Percentiles rank a stretch among this genome's conserved stretches.
Conservation (phyloP, 2,113 vertebrate genomes). For the Melanostigma gelatinosum region DNA sequence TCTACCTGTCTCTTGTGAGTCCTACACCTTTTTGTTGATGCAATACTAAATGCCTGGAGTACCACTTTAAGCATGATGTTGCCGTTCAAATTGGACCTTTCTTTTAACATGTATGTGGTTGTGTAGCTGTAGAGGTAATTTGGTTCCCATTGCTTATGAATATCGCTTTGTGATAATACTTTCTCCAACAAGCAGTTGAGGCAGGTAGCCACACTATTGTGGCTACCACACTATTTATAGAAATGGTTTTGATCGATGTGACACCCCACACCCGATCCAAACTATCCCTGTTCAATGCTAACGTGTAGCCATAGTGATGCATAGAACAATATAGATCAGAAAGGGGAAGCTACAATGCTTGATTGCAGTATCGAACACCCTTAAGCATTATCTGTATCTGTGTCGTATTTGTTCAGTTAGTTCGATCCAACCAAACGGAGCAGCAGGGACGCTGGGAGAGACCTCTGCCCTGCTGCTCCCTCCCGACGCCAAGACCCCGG, state of each 20-base stretch:
- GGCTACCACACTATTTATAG: neutral
- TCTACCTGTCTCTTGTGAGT: neutral
- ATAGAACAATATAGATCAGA: slow-evolving; percentile 10
- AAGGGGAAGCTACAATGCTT: slow-evolving; percentile 1
- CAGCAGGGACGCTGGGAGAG: slow-evolving; percentile 25
- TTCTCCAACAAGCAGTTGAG: neutral
- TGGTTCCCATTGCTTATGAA: neutral
- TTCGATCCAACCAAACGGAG: slow-evolving; percentile 10
- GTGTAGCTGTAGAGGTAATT: neutral
- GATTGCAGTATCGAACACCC: slow-evolving; percentile 11
- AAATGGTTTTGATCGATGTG: slow-evolving; percentile 6
- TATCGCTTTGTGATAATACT: neutral
- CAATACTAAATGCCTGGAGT: neutral
- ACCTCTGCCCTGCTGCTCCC: slow-evolving; percentile 43
- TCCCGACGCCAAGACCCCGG: slow-evolving; percentile 49
- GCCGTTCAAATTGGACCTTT: neutral
- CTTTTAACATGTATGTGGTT: neutral
- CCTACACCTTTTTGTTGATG: neutral
- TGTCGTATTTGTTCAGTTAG: neutral
- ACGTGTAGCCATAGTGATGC: neutral
- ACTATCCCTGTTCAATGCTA: slow-evolving; percentile 3
- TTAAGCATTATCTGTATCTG: neutral
- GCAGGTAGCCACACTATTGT: neutral
- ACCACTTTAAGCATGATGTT: neutral
- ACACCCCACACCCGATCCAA: neutral